These are phyloP conservation scores for Lota lota DNA, from an alignment of 2,113 vertebrate genomes.

Conservation along the genomic window DNA sequence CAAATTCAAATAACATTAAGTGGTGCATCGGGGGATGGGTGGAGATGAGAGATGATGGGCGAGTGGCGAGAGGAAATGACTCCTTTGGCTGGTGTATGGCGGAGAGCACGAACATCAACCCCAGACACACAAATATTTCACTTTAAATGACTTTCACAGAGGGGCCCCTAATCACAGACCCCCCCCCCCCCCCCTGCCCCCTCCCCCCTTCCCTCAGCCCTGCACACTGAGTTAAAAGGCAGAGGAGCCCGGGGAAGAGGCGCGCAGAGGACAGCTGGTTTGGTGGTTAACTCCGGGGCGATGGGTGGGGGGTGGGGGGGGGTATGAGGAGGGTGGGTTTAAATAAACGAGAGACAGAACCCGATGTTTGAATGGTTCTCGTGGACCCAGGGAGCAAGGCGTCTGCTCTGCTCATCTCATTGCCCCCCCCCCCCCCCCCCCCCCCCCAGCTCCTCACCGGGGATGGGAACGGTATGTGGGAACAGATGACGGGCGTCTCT, in stretches of 20 bases:
- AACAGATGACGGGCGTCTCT: constrained; percentile 46
- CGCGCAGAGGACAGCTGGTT: constrained; percentile 57
- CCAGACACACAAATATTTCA: constrained; percentile 67
- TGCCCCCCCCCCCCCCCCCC: constrained; percentile 62
- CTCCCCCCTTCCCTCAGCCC: too few species aligned
- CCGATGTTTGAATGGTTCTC: constrained; percentile 42
- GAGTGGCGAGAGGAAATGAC: constrained; percentile 62
- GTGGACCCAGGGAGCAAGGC: constrained; percentile 37
- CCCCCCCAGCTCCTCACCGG: constrained; percentile 49
- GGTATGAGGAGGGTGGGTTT: constrained; percentile 10
- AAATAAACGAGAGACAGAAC: constrained; percentile 56
- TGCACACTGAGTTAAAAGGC: constrained; percentile 57
- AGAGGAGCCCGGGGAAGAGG: constrained; percentile 4
- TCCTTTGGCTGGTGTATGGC: constrained; percentile 67
- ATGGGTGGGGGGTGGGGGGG: too few species aligned
- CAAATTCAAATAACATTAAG: constrained; percentile 61
- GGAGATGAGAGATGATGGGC: constrained; percentile 58
- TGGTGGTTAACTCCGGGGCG: constrained; percentile 60
- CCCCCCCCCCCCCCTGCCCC: too few species aligned
- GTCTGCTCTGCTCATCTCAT: neutral
- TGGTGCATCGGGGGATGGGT: constrained; percentile 57
- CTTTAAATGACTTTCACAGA: constrained; percentile 64
- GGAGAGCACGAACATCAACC: constrained; percentile 44
- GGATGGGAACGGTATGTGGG: constrained; percentile 50
- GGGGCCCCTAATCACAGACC: constrained; percentile 41